Evolutionary conservation across 2,113 vertebrate species (phyloP).

Genomic region (Chaetodon trifascialis): DNA sequence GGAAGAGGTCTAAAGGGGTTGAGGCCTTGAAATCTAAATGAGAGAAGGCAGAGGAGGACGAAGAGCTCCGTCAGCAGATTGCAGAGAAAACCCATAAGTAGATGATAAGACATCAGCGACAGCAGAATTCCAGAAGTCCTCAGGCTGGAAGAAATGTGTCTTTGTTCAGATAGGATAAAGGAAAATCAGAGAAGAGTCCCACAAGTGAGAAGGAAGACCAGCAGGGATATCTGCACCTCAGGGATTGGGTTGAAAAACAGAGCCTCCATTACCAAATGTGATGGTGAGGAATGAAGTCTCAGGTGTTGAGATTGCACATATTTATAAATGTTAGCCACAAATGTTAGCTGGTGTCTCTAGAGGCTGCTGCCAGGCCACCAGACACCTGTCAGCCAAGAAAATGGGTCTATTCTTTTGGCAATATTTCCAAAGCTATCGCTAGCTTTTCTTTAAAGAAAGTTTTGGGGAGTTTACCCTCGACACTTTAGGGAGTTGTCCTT

Average conservation of each 20-base stretch:
- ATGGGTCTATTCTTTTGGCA: neutral
- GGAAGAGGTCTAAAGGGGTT: neutral
- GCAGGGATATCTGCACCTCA: neutral
- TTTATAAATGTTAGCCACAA: slow-evolving; percentile 5
- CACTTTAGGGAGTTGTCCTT: neutral
- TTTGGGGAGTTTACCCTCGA: neutral
- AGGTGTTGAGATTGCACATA: neutral
- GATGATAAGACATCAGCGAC: neutral
- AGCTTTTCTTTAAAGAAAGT: neutral
- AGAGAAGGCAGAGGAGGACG: neutral
- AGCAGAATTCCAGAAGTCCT: too few relatives aligned
- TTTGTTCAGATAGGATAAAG: neutral
- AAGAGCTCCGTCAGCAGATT: neutral
- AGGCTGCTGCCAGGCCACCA: neutral
- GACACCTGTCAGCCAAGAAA: neutral
- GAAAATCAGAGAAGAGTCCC: neutral
- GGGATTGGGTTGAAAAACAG: neutral
- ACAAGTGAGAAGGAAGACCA: neutral
- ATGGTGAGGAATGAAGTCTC: neutral
- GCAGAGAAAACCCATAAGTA: neutral
- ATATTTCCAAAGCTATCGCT: neutral
- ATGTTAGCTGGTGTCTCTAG: neutral
- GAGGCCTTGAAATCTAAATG: neutral
- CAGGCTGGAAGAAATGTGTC: neutral
- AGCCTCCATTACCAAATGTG: neutral